These are phyloP conservation scores for Eilema caniola DNA, from an alignment of 2,888 invertebrate species.

Conservation along the genomic window DNA sequence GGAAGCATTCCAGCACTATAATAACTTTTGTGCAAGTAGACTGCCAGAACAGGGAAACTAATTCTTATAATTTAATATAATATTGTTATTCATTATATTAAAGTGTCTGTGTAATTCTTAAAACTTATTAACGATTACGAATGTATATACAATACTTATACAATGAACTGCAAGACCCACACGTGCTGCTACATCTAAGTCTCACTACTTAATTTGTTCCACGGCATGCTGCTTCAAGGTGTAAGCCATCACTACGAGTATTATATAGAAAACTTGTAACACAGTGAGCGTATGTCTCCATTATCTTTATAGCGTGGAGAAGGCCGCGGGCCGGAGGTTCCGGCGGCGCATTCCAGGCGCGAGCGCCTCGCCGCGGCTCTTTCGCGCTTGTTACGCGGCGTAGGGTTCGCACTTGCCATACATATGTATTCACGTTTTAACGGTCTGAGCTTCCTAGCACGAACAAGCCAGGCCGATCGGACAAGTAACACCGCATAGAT, in stretches of 20 bases:
- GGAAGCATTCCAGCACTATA: too few species aligned
- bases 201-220: neutral
- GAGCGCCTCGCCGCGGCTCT: neutral
- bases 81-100: too few species aligned
- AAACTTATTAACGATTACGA: too few species aligned
- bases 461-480: neutral
- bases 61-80: too few species aligned
- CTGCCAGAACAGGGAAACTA: too few species aligned
- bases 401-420: constrained; percentile 2
- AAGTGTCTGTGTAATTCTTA: too few species aligned
- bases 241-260: neutral
- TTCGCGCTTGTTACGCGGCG: neutral
- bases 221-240: neutral
- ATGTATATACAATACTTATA: neutral
- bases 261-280: neutral
- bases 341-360: constrained; percentile 9
- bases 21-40: too few species aligned
- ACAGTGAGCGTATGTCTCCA: neutral
- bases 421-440: neutral
- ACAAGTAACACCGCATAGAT: neutral
- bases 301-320: constrained; percentile 6
- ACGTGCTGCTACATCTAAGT: neutral
- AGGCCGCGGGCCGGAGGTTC: too few species aligned
- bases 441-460: neutral
- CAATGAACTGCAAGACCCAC: neutral